Base-by-base conservation (phyloP, 1,140 invertebrate species). In the Saccostrea cuccullata region DNA sequence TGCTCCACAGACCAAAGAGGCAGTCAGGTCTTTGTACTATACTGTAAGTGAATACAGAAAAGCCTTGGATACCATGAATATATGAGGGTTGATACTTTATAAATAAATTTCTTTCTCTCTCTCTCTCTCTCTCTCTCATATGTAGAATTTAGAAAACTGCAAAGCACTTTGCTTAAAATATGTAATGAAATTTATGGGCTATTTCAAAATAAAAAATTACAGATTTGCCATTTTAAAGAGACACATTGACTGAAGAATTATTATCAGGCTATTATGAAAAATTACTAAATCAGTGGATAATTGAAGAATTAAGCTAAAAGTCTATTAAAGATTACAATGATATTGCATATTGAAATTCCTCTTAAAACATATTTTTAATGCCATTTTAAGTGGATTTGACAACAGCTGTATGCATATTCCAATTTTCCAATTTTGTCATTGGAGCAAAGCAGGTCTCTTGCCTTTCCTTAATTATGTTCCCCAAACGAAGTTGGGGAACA, bases 391-490 rank as follows among this genome's bases (percentile, higher is more conserved):
- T 12, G 11, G 26, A 26, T 12, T 12, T 26, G 26, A 77, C 4
- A 30, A 30, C 70, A 77, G 26, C 70, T 77, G 70, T 77, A 77
- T 77, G 70, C 70, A 77, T 77, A 77, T 77, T 77, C 26, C 26
- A 77, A 26, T 73, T 26, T 73, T 15, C 70, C 26, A 36, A 30
- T 30, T 20, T 30, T 77, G 30, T 77, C 70, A 30, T 36, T 30
- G 70, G 15, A 30, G 70, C 23, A 30, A 77, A 77, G 70, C 23
- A 67, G 20, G n/a, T 67, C 1, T 67, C 1, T 67, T 67, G 20
- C 20, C 60, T 67, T 67, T 67, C 60, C 23, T 67, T 20, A n/a
- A 67, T n/a, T n/a, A n/a, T n/a, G n/a, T n/a, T n/a, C n/a, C n/a
- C n/a, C n/a, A n/a, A n/a, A n/a, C n/a, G n/a, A n/a, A n/a, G n/a